Conservation (phyloP, 1,140 invertebrate species). For the Adelges cooleyi region DNA sequence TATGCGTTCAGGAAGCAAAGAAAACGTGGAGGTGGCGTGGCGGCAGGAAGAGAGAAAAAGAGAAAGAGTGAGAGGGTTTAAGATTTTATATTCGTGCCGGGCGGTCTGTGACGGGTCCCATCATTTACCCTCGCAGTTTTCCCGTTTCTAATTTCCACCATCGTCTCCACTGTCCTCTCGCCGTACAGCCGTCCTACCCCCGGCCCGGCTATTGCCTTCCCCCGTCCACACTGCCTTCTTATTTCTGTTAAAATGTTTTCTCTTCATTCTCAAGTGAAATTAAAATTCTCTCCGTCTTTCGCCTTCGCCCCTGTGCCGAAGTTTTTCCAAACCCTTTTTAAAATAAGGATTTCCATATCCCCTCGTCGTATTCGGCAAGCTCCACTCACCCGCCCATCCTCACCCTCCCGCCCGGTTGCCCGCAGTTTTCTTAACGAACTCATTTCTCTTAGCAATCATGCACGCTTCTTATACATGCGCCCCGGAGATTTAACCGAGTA, state of each 20-base stretch:
- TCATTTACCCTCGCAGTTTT: slow-evolving; percentile 31
- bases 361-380: background rate
- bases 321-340: slow-evolving; percentile 33
- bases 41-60: background rate
- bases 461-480: slow-evolving; percentile 24
- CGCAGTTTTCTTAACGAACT: slow-evolving; percentile 29
- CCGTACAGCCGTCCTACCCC: background rate
- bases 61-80: slow-evolving; percentile 22
- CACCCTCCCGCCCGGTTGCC: background rate
- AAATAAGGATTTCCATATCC: slow-evolving; percentile 32
- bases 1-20: slow-evolving; percentile 9
- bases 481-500: slow-evolving; percentile 25
- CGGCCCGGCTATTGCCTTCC: background rate
- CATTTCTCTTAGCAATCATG: slow-evolving; percentile 28
- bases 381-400: background rate
- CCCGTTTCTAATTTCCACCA: slow-evolving; percentile 34
- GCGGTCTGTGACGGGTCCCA: slow-evolving; percentile 29
- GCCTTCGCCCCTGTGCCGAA: slow-evolving; percentile 25
- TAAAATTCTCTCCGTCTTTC: slow-evolving; percentile 33
- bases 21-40: background rate
- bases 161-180: slow-evolving; percentile 18
- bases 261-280: slow-evolving; percentile 35
- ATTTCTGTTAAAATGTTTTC: slow-evolving; percentile 36
- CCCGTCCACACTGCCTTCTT: slow-evolving; percentile 30
- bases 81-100: slow-evolving; percentile 28